Evolutionary conservation across 2,797 vertebrate genomes (phyloP).

Genomic region (Cynodonichthys magdalenae): DNA sequence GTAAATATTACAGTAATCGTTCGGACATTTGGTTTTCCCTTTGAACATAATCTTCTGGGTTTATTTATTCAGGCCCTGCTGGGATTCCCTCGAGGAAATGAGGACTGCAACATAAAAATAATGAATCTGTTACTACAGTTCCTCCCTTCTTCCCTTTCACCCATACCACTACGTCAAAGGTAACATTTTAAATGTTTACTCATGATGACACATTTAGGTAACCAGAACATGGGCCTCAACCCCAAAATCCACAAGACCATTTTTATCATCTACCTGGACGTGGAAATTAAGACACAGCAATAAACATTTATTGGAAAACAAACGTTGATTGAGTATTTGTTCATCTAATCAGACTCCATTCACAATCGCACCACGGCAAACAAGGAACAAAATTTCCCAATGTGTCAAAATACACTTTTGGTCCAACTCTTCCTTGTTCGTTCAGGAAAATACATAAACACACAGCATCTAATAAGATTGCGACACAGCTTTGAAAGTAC

Average conservation of each 20-base stretch:
- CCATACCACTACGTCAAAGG: conserved; percentile 63
- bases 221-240: conserved; percentile 56
- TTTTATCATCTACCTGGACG: conserved; percentile 62
- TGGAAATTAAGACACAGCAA: conserved; percentile 59
- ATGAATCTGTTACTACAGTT: conserved; percentile 69
- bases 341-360: conserved; percentile 41
- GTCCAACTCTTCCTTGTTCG: conserved; percentile 25
- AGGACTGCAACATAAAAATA: conserved; percentile 60
- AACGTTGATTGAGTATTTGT: conserved; percentile 53
- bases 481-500: too few species aligned
- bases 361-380: conserved; percentile 44
- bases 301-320: conserved; percentile 59
- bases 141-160: conserved; percentile 61
- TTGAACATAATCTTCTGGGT: conserved; percentile 55
- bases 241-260: conserved; percentile 44
- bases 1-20: conserved; percentile 78
- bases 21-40: conserved; percentile 61
- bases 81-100: conserved; percentile 82
- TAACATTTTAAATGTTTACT: conserved; percentile 61
- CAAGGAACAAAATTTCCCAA: conserved; percentile 47
- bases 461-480: too few species aligned
- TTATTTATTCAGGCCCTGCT: conserved; percentile 66
- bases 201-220: conserved; percentile 47
- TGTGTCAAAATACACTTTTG: conserved; percentile 13
- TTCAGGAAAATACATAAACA: neutral